Evolutionary conservation across 2,888 invertebrate genomes (phyloP).

Genomic region (Anagyrus pseudococci): DNA sequence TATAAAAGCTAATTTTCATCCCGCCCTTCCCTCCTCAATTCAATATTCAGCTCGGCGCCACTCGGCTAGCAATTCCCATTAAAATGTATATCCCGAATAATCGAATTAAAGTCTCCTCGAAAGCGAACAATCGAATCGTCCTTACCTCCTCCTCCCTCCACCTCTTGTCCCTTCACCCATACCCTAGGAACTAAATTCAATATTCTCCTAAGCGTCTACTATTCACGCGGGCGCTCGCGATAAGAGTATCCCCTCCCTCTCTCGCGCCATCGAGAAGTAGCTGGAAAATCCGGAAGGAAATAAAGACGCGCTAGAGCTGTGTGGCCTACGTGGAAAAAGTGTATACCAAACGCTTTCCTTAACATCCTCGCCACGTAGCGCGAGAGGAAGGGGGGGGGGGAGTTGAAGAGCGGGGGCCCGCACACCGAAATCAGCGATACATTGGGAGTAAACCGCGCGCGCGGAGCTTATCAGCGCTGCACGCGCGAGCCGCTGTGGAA

Average conservation of each 20-base stretch:
- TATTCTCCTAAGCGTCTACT: neutral
- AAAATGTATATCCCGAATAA: no score
- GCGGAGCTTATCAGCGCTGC: neutral
- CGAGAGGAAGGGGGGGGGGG: no score
- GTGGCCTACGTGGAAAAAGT: no score
- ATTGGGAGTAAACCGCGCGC: constrained; percentile 10
- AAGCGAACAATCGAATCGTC: no score
- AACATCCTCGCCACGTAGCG: constrained; percentile 5
- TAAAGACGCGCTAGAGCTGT: neutral
- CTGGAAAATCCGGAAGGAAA: neutral
- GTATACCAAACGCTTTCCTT: neutral
- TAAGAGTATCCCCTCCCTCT: no score
- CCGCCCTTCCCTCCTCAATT: no score
- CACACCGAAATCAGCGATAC: constrained; percentile 18
- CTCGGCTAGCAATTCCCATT: no score
- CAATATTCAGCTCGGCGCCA: no score
- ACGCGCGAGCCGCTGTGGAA: neutral
- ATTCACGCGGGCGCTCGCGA: no score
- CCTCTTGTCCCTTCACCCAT: neutral
- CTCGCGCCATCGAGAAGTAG: neutral
- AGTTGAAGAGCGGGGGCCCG: constrained; percentile 5
- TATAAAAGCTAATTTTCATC: no score
- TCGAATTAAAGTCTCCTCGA: no score
- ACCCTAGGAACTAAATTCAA: neutral
- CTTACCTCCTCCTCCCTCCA: no score